Base-by-base conservation (phyloP, 1,140 invertebrate genomes). In the Araneus ventricosus region DNA sequence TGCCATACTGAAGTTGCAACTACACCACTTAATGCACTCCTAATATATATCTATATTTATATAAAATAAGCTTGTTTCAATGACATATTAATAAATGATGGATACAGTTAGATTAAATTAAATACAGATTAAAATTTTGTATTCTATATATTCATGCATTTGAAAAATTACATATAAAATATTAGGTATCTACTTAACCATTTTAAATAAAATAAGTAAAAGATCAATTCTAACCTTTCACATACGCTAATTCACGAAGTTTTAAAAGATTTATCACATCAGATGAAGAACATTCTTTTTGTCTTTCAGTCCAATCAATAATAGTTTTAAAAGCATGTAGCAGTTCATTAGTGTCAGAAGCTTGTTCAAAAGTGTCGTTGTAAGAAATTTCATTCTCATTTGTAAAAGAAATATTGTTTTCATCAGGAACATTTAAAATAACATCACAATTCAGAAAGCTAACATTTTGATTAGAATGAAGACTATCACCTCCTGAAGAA, bases 241-340 rank as follows among this genome's bases (percentile, higher is more conserved):
- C 67, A 80, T 34, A 79, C 10, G 70, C 45, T 70, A 90, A 7
- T 5, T 80, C 70, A 10, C 70, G 39, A 10, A 90, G 27, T 41
- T 90, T 79, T 90, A 37, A 27, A 27, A 90, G 67, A 80, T 79
- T 80, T 79, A 45, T 52, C 20, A 90, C 27, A 90, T 90, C 70
- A 41, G 4, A 6, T 34, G 67, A 14, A 52, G 61, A 45, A 90
- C 41, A 75, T 59, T 90, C 20, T 30, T 57, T 59, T 57, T 79
- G 20, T 14, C 34, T 79, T n/a, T 79, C 52, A 52, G 41, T 52
- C 88, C 88, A 90, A n/a, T 90, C 24, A 24, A 90, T 24, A 30
- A 90, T 45, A 90, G 45, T 75, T 37, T 90, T 34, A 70, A 89
- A 89, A 27, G 88, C 61, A 0, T 79, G 88, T 34, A 89, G 52